Conservation (phyloP, 2,888 invertebrate genomes). For the Venusia cambrica region DNA sequence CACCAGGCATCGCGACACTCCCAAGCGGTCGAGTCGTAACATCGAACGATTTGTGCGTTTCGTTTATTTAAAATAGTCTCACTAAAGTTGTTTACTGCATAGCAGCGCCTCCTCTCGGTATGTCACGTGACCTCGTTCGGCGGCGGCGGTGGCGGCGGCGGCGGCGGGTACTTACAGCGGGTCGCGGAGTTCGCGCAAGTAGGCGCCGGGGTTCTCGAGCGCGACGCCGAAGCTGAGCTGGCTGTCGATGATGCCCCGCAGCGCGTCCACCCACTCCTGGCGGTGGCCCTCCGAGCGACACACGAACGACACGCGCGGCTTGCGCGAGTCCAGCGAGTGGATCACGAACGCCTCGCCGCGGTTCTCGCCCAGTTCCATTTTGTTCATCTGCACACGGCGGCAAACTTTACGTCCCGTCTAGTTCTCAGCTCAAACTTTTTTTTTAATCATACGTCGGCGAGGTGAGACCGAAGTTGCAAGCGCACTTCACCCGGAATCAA, state of each 20-base stretch:
- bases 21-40: slow-evolving; percentile 3
- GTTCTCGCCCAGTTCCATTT: slow-evolving; percentile 89
- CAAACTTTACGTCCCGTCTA: slow-evolving; percentile 2
- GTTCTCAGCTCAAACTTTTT: too few relatives aligned
- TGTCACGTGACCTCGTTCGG: not conserved
- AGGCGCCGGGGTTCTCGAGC: slow-evolving; percentile 94
- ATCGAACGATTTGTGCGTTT: slow-evolving; percentile 23
- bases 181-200: slow-evolving; percentile 57
- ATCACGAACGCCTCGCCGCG: slow-evolving; percentile 50
- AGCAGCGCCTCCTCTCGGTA: slow-evolving; percentile 15
- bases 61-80: slow-evolving; percentile 18
- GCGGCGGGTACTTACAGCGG: slow-evolving; percentile 57
- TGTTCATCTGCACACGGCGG: slow-evolving; percentile 88
- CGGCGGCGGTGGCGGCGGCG: not conserved
- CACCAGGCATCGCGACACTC: too few relatives aligned
- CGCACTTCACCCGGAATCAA: too few relatives aligned
- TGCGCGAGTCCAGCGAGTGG: slow-evolving; percentile 89
- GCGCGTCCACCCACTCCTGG: slow-evolving; percentile 91
- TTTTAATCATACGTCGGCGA: too few relatives aligned
- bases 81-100: slow-evolving; percentile 18
- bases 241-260: slow-evolving; percentile 93
- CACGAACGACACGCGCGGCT: slow-evolving; percentile 87
- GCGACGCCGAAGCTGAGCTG: slow-evolving; percentile 97
- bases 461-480: too few relatives aligned
- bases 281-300: slow-evolving; percentile 88